Evolutionary conservation across 2,888 invertebrate genomes (phyloP).

Genomic region (Salticus scenicus): DNA sequence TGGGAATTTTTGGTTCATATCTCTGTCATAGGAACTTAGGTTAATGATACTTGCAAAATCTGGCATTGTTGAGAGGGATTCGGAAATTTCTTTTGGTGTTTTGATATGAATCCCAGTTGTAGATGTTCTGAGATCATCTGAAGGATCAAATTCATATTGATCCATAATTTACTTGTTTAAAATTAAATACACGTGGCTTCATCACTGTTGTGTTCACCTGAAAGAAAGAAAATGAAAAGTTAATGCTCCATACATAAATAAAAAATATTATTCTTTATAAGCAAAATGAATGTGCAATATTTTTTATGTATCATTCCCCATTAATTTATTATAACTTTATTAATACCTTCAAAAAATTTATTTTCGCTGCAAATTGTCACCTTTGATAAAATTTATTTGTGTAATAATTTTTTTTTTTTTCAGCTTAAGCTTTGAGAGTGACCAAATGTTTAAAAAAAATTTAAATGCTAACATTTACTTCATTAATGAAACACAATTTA

Average conservation of each 20-base stretch:
- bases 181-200: neutral
- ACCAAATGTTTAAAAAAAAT: too few relatives aligned
- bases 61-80: conserved; percentile 24
- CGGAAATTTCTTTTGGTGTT: conserved; percentile 26
- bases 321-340: too few relatives aligned
- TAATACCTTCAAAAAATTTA: too few relatives aligned
- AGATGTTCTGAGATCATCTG: conserved; percentile 35
- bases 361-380: too few relatives aligned
- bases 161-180: conserved; percentile 47
- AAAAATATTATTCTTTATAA: too few relatives aligned
- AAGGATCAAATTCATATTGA: conserved; percentile 57
- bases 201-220: neutral
- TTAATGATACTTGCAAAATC: conserved; percentile 42
- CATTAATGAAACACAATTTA: too few relatives aligned
- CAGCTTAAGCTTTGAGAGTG: too few relatives aligned
- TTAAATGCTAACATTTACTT: too few relatives aligned
- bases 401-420: too few relatives aligned
- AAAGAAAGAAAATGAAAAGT: neutral
- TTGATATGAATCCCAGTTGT: neutral
- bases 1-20: conserved; percentile 24
- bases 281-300: too few relatives aligned
- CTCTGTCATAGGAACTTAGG: conserved; percentile 61
- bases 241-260: neutral
- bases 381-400: too few relatives aligned
- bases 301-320: too few relatives aligned